phyloP scores from a whole-genome alignment of 2,888 invertebrate genomes.

The Leucophenga maculata region DNA sequence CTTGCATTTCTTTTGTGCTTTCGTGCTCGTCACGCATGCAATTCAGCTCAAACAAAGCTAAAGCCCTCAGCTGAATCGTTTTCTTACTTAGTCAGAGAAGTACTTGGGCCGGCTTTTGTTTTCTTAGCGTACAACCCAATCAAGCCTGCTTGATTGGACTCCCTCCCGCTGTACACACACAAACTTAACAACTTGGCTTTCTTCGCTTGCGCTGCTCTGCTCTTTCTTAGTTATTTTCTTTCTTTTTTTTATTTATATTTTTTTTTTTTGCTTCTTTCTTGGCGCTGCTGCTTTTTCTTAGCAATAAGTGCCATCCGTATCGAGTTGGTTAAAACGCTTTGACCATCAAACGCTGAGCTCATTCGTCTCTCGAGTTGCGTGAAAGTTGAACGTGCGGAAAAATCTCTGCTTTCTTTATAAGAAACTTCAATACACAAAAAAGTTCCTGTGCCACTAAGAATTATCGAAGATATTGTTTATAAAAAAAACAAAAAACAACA shows the following conservation, averaged over 20 bases:
- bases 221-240: conserved; percentile 37
- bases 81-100: not conserved
- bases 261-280: conserved; percentile 40
- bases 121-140: not conserved
- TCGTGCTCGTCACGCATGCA: conserved; percentile 15
- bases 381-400: conserved; percentile 67
- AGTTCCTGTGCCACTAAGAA: conserved; percentile 32
- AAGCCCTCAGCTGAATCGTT: not conserved
- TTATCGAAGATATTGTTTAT: conserved; percentile 7
- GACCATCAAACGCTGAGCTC: conserved; percentile 61
- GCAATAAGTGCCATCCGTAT: not conserved
- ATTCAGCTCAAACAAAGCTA: conserved; percentile 13
- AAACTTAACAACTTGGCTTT: conserved; percentile 41
- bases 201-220: conserved; percentile 32
- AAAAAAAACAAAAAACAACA: conserved; percentile 26
- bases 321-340: conserved; percentile 66
- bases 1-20: conserved; percentile 20
- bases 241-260: conserved; percentile 43
- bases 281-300: conserved; percentile 24
- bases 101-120: conserved; percentile 1
- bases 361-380: conserved; percentile 71
- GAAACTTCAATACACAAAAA: conserved; percentile 36
- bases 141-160: conserved; percentile 14
- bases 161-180: too few species aligned
- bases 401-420: conserved; percentile 11